Base-by-base conservation (phyloP, 2,888 invertebrate genomes). In the Molanna angustata region DNA sequence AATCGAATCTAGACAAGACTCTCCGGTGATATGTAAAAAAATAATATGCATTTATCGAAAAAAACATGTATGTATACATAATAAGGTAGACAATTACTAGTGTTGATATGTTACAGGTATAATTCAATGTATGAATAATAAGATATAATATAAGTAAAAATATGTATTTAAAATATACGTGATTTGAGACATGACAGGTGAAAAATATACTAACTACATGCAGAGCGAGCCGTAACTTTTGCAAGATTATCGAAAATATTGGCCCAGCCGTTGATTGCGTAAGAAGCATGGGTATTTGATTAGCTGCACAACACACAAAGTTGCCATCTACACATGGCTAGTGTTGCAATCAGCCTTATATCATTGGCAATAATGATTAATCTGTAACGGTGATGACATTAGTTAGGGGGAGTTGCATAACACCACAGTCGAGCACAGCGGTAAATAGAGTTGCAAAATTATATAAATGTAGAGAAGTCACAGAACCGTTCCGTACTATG, bases 311-410 rank as follows among this genome's bases (percentile, higher is more conserved):
- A 17, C 14, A 39, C 14, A 7, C 11, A 27, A 4, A 21, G 37
- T 21, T 39, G 22, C 39, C 37, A 39, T 39, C 40, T 40, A 49
- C 31, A 49, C 40, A 41, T 31, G 18, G 20, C 27, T 17, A 40
- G 16, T 49, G 49, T 35, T 27, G 40, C 49, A 49, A 49, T 18
- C 39, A 27, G 31, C 49, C 40, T 49, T 41, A 49, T 39, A 39
- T 39, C 41, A 49, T 49, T 49, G 32, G 49, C 49, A 49, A 39
- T 43, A 50, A 37, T 50, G 44, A 50, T 50, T 50, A 50, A 50
- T 50, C 50, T 50, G 39, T 20, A 35, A 21, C 31, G 44, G 35
- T 44, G 50, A 50, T 50, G 50, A 50, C 50, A 50, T 44, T 50
- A 43, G 35, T 33, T 31, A 40, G 16, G 20, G 43, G 22, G 20